phyloP scores from a whole-genome alignment of 2,888 invertebrate species.

The Eupeodes luniger region DNA sequence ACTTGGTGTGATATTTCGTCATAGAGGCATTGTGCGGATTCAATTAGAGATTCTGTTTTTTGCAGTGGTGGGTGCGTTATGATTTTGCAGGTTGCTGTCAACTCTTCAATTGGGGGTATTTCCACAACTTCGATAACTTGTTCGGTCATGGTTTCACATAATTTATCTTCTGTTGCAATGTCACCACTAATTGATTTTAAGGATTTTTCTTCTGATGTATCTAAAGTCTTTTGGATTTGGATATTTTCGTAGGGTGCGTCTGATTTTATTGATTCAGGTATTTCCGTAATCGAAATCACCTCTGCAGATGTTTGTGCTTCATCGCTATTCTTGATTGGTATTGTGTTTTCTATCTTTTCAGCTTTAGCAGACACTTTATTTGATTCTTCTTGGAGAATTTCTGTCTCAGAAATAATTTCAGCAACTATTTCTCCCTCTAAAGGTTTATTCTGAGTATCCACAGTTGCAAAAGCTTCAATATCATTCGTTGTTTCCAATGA shows the following conservation, averaged over 20 bases:
- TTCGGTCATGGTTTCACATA: constrained; percentile 48
- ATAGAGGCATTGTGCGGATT: constrained; percentile 62
- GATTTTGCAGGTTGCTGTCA: constrained; percentile 39
- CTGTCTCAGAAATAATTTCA: neutral
- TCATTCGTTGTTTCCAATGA: neutral
- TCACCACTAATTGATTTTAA: neutral
- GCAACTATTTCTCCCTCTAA: neutral
- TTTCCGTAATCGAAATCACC: neutral
- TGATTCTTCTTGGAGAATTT: neutral
- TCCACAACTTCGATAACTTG: constrained; percentile 3
- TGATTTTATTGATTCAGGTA: neutral
- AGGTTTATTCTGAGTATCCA: neutral
- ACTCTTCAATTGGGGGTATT: constrained; percentile 11
- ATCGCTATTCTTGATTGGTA: neutral
- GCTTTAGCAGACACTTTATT: neutral
- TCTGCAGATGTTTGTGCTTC: constrained; percentile 10
- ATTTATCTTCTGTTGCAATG: constrained; percentile 30
- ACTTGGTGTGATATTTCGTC: constrained; percentile 56
- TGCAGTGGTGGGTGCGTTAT: constrained; percentile 44
- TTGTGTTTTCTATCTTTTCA: neutral
- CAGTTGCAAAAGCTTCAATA: neutral
- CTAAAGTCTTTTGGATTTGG: neutral
- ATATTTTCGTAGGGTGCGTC: no score
- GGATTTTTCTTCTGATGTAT: neutral
- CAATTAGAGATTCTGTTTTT: constrained; percentile 49